Evolutionary conservation across 2,888 invertebrate genomes (phyloP).

Genomic region (Lepidocyrtoides sp.): DNA sequence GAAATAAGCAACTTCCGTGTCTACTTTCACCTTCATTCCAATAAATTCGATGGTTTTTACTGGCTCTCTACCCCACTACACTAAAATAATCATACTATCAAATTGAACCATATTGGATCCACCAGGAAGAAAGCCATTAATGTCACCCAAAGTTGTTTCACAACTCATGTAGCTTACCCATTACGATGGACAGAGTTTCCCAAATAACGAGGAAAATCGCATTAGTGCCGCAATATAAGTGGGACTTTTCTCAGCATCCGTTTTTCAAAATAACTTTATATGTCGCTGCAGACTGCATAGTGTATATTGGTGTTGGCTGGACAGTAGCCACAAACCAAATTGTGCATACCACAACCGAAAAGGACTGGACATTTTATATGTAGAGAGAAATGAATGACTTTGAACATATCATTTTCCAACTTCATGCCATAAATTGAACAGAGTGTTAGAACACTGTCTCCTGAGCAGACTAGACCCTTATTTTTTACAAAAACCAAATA

Average conservation of each 20-base stretch:
- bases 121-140: conserved; percentile 43
- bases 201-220: conserved; percentile 74
- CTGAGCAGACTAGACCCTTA: neutral
- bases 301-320: neutral
- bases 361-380: neutral
- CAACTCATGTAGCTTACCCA: conserved; percentile 60
- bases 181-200: conserved; percentile 53
- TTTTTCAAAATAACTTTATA: conserved; percentile 25
- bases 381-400: conserved; percentile 25
- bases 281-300: neutral
- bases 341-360: conserved; percentile 1
- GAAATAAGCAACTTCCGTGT: conserved; percentile 14
- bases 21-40: conserved; percentile 44
- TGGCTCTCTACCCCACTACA: neutral
- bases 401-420: conserved; percentile 1
- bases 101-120: conserved; percentile 58
- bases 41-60: conserved; percentile 28
- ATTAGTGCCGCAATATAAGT: conserved; percentile 68
- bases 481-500: no score
- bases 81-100: conserved; percentile 57
- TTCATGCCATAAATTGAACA: neutral
- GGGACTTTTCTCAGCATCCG: conserved; percentile 25
- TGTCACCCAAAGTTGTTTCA: conserved; percentile 64
- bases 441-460: no score
- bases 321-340: neutral